Evolutionary conservation across 2,888 invertebrate species (phyloP), one percentile per base, ranked within the genome.

Genomic region (Pseudococcus viburni): DNA sequence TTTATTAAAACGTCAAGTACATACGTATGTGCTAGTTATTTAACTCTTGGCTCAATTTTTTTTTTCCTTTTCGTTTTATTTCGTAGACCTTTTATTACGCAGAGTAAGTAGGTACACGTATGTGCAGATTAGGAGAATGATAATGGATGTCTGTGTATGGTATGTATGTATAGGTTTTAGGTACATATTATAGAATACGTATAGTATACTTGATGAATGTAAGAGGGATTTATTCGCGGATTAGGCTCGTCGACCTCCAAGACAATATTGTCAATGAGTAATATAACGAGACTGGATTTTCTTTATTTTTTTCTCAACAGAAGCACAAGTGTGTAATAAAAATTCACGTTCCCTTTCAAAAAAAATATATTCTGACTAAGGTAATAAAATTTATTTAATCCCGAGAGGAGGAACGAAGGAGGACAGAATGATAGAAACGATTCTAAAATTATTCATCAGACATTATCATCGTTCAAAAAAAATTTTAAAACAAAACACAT

Each of bases 1-100:
- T 80, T 80, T 42, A 80, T 80, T 80, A 80, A 73, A 33, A 73
- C 68, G 26, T 73, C 33, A 73, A 73, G 68, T 73, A 73, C 68
- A 7, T 64, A 64, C 55, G 55, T 55, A 15, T 55, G 15, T 55
- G 55, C 46, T 17, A 55, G 55, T 17, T 55, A 33, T 33, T 33
- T 3, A 33, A 33, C 26, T 33, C 26, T 12, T 55, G 17, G 19
- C 22, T 19, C 46, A 46, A 9, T 19, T 15, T 51, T 51, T 51
- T 51, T 33, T 26, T 1, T 33, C 33, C 33, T 26, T 12, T 73
- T 33, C 33, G 26, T 73, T 73, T 33, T 33, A 22, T 5, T 64
- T 64, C 2, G 6, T 73, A 73, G 15, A 73, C 26, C 22, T 73
- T 64, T 22, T 64, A 64, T 7, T 64, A 7, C 22, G 64, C 12